A percentile compares a stretch with the other conserved stretches of the same genome.
These are phyloP conservation scores for Dinothrombium tinctorium DNA, from an alignment of 1,140 invertebrate genomes.

Conservation along the genomic window DNA sequence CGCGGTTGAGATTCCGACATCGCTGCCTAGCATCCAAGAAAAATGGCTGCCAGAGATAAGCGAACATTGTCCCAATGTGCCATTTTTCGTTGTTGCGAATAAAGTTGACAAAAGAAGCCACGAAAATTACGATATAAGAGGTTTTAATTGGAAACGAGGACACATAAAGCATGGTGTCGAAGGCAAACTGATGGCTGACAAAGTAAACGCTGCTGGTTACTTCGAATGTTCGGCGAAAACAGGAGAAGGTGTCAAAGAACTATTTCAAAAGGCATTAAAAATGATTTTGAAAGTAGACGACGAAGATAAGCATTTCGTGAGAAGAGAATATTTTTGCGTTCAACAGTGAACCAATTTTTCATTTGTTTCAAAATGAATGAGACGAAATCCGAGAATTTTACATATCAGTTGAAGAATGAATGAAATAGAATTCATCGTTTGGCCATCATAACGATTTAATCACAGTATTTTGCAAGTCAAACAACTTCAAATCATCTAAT, in stretches of 20 bases:
- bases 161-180: slow-evolving; percentile 32
- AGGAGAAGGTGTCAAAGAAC: slow-evolving; percentile 85
- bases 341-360: too few species aligned
- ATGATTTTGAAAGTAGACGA: slow-evolving; percentile 24
- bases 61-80: slow-evolving; percentile 29
- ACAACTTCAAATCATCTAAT: too few species aligned
- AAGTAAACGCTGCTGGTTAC: slow-evolving; percentile 89
- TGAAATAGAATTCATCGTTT: too few species aligned
- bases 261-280: slow-evolving; percentile 42
- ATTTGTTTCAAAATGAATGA: too few species aligned
- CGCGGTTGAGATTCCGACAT: slow-evolving; percentile 88
- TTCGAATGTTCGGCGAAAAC: slow-evolving; percentile 88
- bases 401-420: too few species aligned
- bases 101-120: slow-evolving; percentile 57
- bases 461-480: too few species aligned
- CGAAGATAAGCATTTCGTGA: too few species aligned
- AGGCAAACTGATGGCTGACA: slow-evolving; percentile 92
- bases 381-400: too few species aligned
- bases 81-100: slow-evolving; percentile 35
- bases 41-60: slow-evolving; percentile 67
- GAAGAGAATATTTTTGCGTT: too few species aligned
- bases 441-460: too few species aligned
- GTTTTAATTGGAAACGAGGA: slow-evolving; percentile 33
- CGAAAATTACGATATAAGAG: slow-evolving; percentile 29
- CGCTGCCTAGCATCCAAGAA: slow-evolving; percentile 93